Base-by-base conservation (phyloP, 2,888 invertebrate species). In the Lymantria dispar region DNA sequence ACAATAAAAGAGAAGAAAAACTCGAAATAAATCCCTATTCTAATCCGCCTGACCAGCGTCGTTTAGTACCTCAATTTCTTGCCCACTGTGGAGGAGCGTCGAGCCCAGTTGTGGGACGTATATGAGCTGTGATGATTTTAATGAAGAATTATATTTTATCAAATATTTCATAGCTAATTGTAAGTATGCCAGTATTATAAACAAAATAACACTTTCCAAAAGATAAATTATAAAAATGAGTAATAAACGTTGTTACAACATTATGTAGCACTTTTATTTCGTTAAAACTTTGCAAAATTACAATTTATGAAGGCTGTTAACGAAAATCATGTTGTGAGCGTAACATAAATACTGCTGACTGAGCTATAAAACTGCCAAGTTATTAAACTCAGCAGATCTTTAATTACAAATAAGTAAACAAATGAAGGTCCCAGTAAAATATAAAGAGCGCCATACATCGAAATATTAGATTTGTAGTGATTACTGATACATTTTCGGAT, bases 391-490 rank as follows among this genome's bases (percentile, higher is more conserved):
- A 55, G 63, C 58, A 56, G 52, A 68, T 60, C 58, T 68, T 67
- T 62, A 67, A 67, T 65, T 62, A 65, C 51, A 29, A 51, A 49
- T 56, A 56, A 59, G 57, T 57, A 58, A 63, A 61, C 58, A 56
- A 56, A 31, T 30, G 53, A 62, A 62, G 69, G 63, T 62, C 54
- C 57, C 45, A 51, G 52, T 60, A 46, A 58, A 61, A 64, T 46
- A 48, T 64, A 42, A 50, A 29, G 43, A 11, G 3, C 10, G 22
- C 10, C 30, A 14, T 36, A 49, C 29, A 43, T n/a, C 15, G 15
- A 47, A 40, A 48, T 48, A 36, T 39, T 10, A 8, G 1, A n/a
- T 10, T 8, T 30, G 5, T 7, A 8, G 8, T 5, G 7, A 8
- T 7, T 30, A 30, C 8, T 8, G 30, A 30, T 30, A 8, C 30